These are phyloP conservation scores for Anhinga rufa DNA, from an alignment of 2,113 vertebrate species.

Conservation along the genomic window DNA sequence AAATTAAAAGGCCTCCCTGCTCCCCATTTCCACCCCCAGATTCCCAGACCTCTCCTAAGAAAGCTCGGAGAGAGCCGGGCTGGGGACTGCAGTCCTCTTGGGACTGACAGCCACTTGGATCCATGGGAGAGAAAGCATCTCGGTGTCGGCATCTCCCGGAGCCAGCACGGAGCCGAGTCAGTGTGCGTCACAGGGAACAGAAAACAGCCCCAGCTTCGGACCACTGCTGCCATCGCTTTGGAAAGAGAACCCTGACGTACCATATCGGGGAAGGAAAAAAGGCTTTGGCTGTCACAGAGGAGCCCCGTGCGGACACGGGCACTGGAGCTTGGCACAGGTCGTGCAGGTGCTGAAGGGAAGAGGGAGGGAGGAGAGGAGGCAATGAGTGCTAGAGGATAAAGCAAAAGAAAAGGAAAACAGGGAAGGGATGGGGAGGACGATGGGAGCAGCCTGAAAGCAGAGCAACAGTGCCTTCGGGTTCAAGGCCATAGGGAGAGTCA, in stretches of 20 bases:
- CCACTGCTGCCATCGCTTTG: background rate
- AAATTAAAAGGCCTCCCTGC: background rate
- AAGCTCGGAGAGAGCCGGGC: background rate
- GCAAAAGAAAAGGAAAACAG: background rate
- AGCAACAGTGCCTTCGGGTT: background rate
- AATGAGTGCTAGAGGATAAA: background rate
- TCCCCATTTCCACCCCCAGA: background rate
- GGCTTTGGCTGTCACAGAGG: background rate
- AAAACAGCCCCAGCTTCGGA: background rate
- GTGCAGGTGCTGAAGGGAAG: background rate
- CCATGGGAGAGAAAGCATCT: background rate
- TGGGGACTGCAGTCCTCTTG: background rate
- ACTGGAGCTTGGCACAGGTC: background rate
- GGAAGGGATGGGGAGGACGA: background rate
- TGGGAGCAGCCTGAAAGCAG: background rate
- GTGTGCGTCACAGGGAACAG: background rate
- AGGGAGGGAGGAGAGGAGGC: background rate
- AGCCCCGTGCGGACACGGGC: background rate
- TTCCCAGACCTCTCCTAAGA: background rate
- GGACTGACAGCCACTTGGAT: background rate
- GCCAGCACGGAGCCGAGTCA: background rate
- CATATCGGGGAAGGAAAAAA: rapidly evolving
- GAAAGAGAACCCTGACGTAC: background rate
- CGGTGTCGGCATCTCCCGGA: rapidly evolving
- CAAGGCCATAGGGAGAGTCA: background rate